Conservation (phyloP, 2,888 invertebrate species). For the Cyclophora albipunctata region DNA sequence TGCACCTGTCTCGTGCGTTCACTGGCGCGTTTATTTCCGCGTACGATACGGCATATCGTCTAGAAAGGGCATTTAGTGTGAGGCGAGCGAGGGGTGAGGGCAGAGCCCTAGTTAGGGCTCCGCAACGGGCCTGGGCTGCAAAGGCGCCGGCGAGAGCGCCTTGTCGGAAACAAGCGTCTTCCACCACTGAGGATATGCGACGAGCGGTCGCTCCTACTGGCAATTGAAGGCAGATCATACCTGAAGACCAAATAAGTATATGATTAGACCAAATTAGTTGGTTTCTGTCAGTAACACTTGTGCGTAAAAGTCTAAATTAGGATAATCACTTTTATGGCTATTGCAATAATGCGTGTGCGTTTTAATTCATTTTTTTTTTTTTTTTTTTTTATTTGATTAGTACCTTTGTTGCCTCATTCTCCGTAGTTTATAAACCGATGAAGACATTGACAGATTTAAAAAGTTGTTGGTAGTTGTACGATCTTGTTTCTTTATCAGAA, state of each 20-base stretch:
- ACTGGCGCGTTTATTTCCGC: slow-evolving; percentile 72
- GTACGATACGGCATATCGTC: slow-evolving; percentile 79
- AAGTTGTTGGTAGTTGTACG: too few species aligned
- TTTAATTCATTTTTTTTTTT: too few species aligned
- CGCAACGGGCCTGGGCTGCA: slow-evolving; percentile 63
- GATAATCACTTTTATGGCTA: too few species aligned
- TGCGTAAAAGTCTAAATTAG: too few species aligned
- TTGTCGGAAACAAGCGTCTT: slow-evolving; percentile 59
- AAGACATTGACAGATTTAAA: too few species aligned
- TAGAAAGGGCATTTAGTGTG: slow-evolving; percentile 78
- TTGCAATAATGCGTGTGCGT: too few species aligned
- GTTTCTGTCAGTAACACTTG: not conserved
- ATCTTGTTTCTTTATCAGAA: too few species aligned
- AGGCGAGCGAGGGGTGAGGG: slow-evolving; percentile 71
- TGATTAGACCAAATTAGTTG: not conserved
- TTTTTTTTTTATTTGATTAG: too few species aligned
- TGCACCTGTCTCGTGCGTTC: slow-evolving; percentile 57
- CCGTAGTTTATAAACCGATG: too few species aligned
- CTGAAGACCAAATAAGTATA: slow-evolving; percentile 41
- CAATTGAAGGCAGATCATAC: slow-evolving; percentile 79
- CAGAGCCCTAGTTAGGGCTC: slow-evolving; percentile 77
- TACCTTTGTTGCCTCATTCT: too few species aligned
- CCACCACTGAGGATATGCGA: slow-evolving; percentile 47
- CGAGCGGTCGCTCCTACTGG: slow-evolving; percentile 70
- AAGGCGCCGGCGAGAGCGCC: slow-evolving; percentile 69